A percentile compares a stretch with the other conserved stretches of the same genome.
Conservation (phyloP, 2,888 invertebrate genomes). For the Cartodere bifasciata region DNA sequence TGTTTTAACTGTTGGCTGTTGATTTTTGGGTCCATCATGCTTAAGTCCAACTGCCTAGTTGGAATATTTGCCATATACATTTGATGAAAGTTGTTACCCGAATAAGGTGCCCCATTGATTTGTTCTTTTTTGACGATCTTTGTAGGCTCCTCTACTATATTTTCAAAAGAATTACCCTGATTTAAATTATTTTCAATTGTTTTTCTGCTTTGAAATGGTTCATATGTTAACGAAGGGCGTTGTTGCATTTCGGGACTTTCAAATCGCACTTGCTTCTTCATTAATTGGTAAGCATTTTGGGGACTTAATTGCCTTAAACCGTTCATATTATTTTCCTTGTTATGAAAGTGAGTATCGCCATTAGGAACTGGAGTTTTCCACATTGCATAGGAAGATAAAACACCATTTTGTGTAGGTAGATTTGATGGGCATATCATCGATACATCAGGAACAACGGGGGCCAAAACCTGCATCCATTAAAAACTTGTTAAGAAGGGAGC, state of each 20-base stretch:
- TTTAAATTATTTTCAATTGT: not conserved
- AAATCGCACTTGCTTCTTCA: slow-evolving; percentile 31
- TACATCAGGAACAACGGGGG: slow-evolving; percentile 30
- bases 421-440: slow-evolving; percentile 24
- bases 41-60: slow-evolving; percentile 31
- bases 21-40: slow-evolving; percentile 29
- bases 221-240: slow-evolving; percentile 10
- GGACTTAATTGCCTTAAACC: slow-evolving; percentile 7
- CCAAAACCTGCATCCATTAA: slow-evolving; percentile 8
- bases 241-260: slow-evolving; percentile 20
- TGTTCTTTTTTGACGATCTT: slow-evolving; percentile 3
- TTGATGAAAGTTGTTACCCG: slow-evolving; percentile 26
- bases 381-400: slow-evolving; percentile 19
- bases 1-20: slow-evolving; percentile 11
- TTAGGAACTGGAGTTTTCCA: slow-evolving; percentile 22
- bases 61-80: slow-evolving; percentile 33
- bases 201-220: slow-evolving; percentile 10
- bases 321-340: slow-evolving; percentile 15
- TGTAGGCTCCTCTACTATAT: slow-evolving; percentile 9
- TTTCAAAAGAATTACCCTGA: slow-evolving; percentile 2
- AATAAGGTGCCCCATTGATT: slow-evolving; percentile 11
- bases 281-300: slow-evolving; percentile 13
- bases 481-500: not conserved
- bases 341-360: slow-evolving; percentile 4
- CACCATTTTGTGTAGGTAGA: slow-evolving; percentile 9